Evolutionary conservation across 2,113 vertebrate species (phyloP), one percentile per base, ranked within the genome.

Genomic region (Campylorhamphus procurvoides): DNA sequence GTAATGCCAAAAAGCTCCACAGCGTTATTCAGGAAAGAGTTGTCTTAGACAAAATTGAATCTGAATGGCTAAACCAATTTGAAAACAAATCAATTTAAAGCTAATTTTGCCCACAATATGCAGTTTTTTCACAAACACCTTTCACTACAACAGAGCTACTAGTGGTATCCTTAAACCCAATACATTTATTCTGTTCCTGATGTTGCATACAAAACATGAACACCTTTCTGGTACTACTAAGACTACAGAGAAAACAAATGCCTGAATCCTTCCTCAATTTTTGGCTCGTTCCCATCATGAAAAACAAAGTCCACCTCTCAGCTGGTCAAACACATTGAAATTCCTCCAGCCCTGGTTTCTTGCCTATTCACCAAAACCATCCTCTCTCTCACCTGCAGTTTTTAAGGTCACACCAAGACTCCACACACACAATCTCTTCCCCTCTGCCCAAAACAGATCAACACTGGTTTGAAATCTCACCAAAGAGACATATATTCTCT

Each of bases 41-140:
- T 80, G 67, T 64, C 92, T 92, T n/a, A 74, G 47, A 87, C 31
- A 39, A 89, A 94, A 95, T 33, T 96, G 64, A 82, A 95, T 67
- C 79, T 86, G 75, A 97, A 95, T 59, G 60, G 44, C 40, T 76
- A 91, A 93, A 85, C 31, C 42, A 64, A 90, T 90, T 91, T 94
- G 40, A 86, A 95, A 96, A 62, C 27, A 58, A 95, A 95, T 77
- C 80, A 52, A 77, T 92, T 63, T 76, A 85, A 93, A 90, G 93
- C 27, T 87, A 59, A 84, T 94, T 96, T 91, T 55, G 75, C n/a
- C 71, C 35, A 66, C 67, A 85, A 93, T 49, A 46, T 67, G 35
- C 27, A 73, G 12, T 40, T 89, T 81, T 91, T 75, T 42, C 81
- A 73, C 44, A 79, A 91, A 78, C 18, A 40, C 46, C 28, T 93